These are phyloP conservation scores for Aelia acuminata DNA, from an alignment of 2,888 invertebrate genomes.

Conservation along the genomic window DNA sequence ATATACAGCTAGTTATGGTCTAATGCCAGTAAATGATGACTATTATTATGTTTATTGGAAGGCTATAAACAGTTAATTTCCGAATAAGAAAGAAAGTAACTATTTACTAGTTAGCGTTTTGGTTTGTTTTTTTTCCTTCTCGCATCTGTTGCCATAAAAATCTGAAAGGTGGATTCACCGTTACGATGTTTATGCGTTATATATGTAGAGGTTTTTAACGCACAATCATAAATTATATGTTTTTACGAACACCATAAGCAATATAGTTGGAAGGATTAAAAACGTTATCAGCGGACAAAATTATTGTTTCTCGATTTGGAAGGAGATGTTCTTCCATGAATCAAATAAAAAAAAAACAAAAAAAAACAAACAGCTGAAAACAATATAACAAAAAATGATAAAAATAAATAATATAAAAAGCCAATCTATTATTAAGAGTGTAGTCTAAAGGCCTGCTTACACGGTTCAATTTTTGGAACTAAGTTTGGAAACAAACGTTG, in stretches of 20 bases:
- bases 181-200: not conserved
- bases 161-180: slow-evolving; percentile 10
- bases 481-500: too few species aligned
- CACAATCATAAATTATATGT: not conserved
- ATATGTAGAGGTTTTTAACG: not conserved
- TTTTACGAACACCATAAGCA: not conserved
- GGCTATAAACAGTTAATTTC: not conserved
- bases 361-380: too few species aligned
- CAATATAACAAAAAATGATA: too few species aligned
- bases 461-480: too few species aligned
- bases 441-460: too few species aligned
- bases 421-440: too few species aligned
- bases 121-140: not conserved
- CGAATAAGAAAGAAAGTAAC: not conserved
- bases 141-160: not conserved
- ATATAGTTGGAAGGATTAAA: not conserved
- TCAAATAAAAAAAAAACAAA: not conserved
- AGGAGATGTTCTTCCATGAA: not conserved
- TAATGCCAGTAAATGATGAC: too few species aligned
- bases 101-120: not conserved
- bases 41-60: not conserved
- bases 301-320: not conserved
- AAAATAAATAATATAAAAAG: too few species aligned
- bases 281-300: not conserved
- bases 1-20: too few species aligned